Evolutionary conservation across 1,140 invertebrate species (phyloP), one percentile per base, ranked within the genome.

Genomic region (Mizuhopecten yessoensis): DNA sequence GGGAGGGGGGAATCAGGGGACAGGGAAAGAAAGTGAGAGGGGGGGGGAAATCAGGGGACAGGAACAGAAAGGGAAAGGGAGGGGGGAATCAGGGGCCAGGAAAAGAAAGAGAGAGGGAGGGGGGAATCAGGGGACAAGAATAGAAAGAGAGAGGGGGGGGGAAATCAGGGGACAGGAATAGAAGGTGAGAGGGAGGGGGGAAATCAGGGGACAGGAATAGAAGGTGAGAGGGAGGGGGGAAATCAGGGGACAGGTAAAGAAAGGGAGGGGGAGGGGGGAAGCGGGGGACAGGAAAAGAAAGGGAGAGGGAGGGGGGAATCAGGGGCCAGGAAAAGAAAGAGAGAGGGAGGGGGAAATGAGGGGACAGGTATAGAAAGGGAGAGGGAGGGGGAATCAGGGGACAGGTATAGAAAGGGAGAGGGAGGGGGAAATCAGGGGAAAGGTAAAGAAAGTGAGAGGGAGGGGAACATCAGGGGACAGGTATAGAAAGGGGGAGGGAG

Each of bases 21-120:
- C 88, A 34, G 91, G 90, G 88, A 86, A 91, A 45, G 90, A 39
- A 89, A 45, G 33, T 87, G 86, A n/a, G 0, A 33, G 91, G 90
- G 87, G 34, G 89, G 45, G 42, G 17, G 17, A 9, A 45, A 1
- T 45, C 9, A 45, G 17, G 42, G 17, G 42, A 15, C 42, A 45
- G 42, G 42, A 90, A n/a, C 57, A 89, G 36, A 34, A 57, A 45
- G 87, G 15, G 87, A 93, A 20, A n/a, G 57, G 34, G 87, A 87
- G 33, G 36, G 49, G 20, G n/a, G 57, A 75, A 7, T 39, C 1
- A 29, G 57, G 23, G n/a, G n/a, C n/a, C n/a, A n/a, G 57, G 57
- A 29, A 5, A 75, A n/a, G 57, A 75, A 5, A 13, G 23, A 0
- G n/a, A n/a, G 5, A 75, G 57, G 15, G 57, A 75, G 57, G n/a